phyloP scores from a whole-genome alignment of 2,113 vertebrate genomes.

The Reinhardtius hippoglossoides region DNA sequence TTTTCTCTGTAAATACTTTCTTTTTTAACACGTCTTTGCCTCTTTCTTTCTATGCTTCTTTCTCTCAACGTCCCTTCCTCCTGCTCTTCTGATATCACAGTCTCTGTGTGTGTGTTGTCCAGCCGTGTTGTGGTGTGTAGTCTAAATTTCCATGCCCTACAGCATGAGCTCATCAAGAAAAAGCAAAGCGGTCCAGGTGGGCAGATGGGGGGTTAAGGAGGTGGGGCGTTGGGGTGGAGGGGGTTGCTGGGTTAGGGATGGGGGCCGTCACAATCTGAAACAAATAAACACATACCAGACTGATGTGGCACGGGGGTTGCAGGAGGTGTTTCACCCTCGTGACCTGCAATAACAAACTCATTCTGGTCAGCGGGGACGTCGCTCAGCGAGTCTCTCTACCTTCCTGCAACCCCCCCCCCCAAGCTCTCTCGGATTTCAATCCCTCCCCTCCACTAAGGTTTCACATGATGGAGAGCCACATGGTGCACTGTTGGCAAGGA shows the following conservation, averaged over 20 bases:
- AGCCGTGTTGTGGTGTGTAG: constrained; percentile 21
- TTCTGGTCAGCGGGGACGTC: constrained; percentile 29
- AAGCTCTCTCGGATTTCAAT: constrained; percentile 39
- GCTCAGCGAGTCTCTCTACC: neutral
- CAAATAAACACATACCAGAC: constrained; percentile 65
- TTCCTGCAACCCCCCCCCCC: neutral
- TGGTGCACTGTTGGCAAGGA: constrained; percentile 19
- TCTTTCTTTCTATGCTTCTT: neutral
- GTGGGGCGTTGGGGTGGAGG: neutral
- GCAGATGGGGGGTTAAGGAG: neutral
- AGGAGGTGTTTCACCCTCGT: constrained; percentile 18
- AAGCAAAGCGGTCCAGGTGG: neutral
- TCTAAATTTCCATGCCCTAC: constrained; percentile 21
- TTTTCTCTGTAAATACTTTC: neutral
- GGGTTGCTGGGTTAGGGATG: constrained; percentile 1
- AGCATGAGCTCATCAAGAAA: constrained; percentile 46
- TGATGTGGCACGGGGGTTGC: constrained; percentile 11
- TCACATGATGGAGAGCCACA: constrained; percentile 34
- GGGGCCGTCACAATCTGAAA: constrained; percentile 20
- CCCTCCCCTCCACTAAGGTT: constrained; percentile 10
- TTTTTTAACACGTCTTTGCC: neutral
- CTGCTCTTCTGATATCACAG: neutral
- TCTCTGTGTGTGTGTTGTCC: constrained; percentile 3
- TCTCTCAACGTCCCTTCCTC: neutral
- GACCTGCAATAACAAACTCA: constrained; percentile 51